Percentiles rank a stretch among this genome's conserved stretches.
Conservation (phyloP, 2,113 vertebrate genomes). For the Phylloscopus whistleri region DNA sequence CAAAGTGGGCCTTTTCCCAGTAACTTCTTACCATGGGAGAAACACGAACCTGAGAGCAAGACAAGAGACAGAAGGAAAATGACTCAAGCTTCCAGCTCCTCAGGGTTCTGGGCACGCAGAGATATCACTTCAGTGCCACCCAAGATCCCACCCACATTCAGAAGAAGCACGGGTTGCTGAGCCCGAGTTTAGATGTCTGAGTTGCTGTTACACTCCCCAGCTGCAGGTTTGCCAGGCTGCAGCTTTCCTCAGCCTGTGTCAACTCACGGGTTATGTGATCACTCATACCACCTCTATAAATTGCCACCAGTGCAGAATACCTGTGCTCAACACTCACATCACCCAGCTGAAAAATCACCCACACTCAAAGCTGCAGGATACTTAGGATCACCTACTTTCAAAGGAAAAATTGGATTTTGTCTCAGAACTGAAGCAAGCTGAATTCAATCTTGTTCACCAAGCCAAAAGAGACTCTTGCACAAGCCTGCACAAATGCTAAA, state of each 20-base stretch:
- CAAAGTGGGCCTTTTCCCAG: background rate
- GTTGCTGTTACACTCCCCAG: background rate
- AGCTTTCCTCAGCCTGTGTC: background rate
- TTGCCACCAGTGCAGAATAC: background rate
- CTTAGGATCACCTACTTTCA: background rate
- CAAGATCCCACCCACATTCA: background rate
- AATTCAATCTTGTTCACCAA: background rate
- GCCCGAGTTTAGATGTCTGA: background rate
- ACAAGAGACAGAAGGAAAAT: background rate
- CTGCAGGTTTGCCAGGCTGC: background rate
- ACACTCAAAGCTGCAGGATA: background rate
- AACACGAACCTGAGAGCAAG: background rate
- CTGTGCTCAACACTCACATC: background rate
- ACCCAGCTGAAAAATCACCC: background rate
- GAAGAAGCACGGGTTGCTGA: background rate
- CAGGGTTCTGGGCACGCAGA: background rate
- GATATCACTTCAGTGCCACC: background rate
- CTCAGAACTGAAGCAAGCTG: background rate
- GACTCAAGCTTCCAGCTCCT: background rate
- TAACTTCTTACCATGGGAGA: background rate
- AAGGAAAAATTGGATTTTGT: background rate
- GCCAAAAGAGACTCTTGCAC: background rate
- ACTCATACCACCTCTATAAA: background rate
- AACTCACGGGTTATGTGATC: rapidly evolving
- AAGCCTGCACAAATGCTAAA: background rate